Conservation (phyloP, 2,113 vertebrate species). For the Hippocampus mohnikei region DNA sequence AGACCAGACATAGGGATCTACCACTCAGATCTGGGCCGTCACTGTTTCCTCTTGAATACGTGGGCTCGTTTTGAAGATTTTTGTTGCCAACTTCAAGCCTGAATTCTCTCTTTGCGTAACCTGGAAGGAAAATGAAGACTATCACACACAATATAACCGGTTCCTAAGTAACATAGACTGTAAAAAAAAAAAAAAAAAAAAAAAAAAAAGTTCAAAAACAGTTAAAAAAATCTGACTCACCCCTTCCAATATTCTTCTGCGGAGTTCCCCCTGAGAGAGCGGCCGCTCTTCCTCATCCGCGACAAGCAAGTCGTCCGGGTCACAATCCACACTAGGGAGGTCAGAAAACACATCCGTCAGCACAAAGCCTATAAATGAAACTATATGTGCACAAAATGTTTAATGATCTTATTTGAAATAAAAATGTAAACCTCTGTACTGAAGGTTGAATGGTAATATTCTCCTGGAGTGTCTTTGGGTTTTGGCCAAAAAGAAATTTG, state of each 20-base stretch:
- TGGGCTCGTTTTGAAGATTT: conserved; percentile 43
- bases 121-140: conserved; percentile 35
- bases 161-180: not conserved
- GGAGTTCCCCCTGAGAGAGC: conserved; percentile 72
- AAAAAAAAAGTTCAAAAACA: too few relatives aligned
- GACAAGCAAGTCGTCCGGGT: conserved; percentile 58
- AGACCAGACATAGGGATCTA: not conserved
- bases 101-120: conserved; percentile 46
- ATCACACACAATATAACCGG: not conserved
- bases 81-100: conserved; percentile 7
- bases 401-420: not conserved
- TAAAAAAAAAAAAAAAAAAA: not conserved
- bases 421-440: conserved; percentile 51
- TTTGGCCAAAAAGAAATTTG: conserved; percentile 70
- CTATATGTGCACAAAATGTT: not conserved
- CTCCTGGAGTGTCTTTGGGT: conserved; percentile 47
- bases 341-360: conserved; percentile 17
- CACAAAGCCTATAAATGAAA: not conserved
- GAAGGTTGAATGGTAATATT: conserved; percentile 41
- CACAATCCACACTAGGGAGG: conserved; percentile 57
- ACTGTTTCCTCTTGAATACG: conserved; percentile 33
- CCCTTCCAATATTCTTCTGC: conserved; percentile 63
- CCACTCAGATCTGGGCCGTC: conserved; percentile 5
- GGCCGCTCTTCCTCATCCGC: conserved; percentile 74
- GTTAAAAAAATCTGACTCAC: conserved; percentile 45